Conservation (phyloP, 1,140 invertebrate species). For the Muscidifurax raptorellus region DNA sequence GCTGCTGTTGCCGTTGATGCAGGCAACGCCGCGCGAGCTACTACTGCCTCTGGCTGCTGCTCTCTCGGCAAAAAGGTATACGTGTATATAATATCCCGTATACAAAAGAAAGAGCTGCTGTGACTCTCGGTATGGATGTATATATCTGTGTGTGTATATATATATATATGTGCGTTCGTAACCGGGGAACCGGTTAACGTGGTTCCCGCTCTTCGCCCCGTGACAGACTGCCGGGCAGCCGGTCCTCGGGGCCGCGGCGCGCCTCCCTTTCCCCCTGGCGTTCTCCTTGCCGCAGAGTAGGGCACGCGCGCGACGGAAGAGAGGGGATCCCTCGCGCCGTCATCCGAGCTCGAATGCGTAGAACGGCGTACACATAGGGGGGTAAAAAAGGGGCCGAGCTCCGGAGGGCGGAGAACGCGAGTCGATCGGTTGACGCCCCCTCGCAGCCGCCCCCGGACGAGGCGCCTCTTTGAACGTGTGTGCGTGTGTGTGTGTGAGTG, state of each 20-base stretch:
- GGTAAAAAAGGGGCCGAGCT: conserved; percentile 70
- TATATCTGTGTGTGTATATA: neutral
- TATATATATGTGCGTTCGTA: neutral
- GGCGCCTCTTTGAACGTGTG: neutral
- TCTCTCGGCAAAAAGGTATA: too few relatives aligned
- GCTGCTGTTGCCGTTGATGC: neutral
- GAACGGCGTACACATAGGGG: conserved; percentile 53
- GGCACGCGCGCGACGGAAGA: conserved; percentile 53
- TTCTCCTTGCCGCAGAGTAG: conserved; percentile 53
- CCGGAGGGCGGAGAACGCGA: conserved; percentile 60
- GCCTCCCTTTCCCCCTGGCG: conserved; percentile 54
- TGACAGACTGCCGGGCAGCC: conserved; percentile 73
- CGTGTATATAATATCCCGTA: too few relatives aligned
- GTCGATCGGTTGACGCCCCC: conserved; percentile 68
- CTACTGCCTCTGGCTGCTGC: too few relatives aligned
- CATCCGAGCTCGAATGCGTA: neutral
- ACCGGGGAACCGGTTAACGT: conserved; percentile 70
- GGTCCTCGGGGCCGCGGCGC: conserved; percentile 52
- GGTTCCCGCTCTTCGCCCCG: conserved; percentile 74
- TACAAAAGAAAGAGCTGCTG: neutral
- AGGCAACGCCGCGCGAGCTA: too few relatives aligned
- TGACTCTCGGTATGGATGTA: neutral
- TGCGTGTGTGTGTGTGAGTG: neutral
- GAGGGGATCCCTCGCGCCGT: neutral
- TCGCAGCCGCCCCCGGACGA: conserved; percentile 61